These are phyloP conservation scores for Microplitis mediator DNA, from an alignment of 1,140 invertebrate species.

Conservation along the genomic window DNA sequence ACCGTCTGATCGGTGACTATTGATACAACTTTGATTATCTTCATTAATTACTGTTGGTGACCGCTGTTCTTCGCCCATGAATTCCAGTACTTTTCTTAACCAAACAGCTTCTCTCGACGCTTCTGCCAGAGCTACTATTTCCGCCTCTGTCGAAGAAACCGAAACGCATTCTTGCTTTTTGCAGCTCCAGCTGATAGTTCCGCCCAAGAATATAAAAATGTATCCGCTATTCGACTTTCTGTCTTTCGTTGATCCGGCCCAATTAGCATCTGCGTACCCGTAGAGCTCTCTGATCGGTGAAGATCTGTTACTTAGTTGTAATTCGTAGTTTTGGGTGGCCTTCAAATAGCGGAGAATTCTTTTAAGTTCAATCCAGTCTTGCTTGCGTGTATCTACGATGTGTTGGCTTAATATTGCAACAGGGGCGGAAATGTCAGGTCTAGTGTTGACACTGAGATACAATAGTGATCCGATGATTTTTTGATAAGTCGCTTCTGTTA, in stretches of 20 bases:
- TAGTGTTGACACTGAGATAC: slow-evolving; percentile 29
- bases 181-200: slow-evolving; percentile 23
- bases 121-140: slow-evolving; percentile 29
- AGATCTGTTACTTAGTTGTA: slow-evolving; percentile 21
- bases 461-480: slow-evolving; percentile 27
- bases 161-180: slow-evolving; percentile 30
- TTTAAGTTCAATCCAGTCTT: slow-evolving; percentile 39
- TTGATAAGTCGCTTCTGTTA: slow-evolving; percentile 18
- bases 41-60: slow-evolving; percentile 11
- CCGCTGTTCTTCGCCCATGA: not conserved
- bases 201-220: slow-evolving; percentile 35
- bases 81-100: slow-evolving; percentile 20
- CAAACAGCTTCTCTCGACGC: slow-evolving; percentile 33
- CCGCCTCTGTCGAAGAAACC: slow-evolving; percentile 25
- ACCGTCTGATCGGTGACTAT: slow-evolving; percentile 4
- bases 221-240: slow-evolving; percentile 46
- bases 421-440: slow-evolving; percentile 40
- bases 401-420: slow-evolving; percentile 40
- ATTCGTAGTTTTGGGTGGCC: slow-evolving; percentile 25
- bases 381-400: slow-evolving; percentile 22
- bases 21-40: slow-evolving; percentile 32
- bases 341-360: slow-evolving; percentile 42
- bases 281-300: not conserved
- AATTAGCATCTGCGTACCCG: slow-evolving; percentile 42
- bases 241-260: slow-evolving; percentile 36